Percentiles rank a stretch among this genome's conserved stretches.
Conservation (phyloP, 2,797 vertebrate genomes). For the Chiloscyllium punctatum region DNA sequence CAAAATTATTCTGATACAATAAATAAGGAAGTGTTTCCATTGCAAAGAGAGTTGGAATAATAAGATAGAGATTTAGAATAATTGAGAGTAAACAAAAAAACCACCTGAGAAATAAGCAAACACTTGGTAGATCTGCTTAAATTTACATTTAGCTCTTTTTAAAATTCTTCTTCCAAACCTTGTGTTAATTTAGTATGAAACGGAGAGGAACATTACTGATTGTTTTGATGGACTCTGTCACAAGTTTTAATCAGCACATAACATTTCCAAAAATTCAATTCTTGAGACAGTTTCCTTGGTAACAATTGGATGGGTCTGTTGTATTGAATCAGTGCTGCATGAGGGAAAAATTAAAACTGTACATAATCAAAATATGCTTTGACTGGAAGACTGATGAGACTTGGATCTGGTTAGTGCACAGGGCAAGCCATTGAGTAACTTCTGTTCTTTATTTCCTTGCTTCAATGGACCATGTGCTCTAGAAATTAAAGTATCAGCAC, state of each 20-base stretch:
- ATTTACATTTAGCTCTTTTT: neutral
- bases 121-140: neutral
- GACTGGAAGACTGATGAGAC: neutral
- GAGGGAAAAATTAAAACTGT: neutral
- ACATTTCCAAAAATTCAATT: neutral
- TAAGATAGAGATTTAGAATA: neutral
- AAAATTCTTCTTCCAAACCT: neutral
- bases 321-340: neutral
- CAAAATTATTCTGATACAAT: neutral
- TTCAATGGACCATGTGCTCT: neutral
- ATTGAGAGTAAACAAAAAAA: neutral
- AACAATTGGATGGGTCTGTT: neutral
- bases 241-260: neutral
- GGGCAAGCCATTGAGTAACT: neutral
- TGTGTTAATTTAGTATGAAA: neutral
- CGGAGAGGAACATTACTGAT: neutral
- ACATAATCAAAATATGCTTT: neutral
- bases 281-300: neutral
- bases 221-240: neutral
- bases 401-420: neutral
- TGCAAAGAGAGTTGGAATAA: neutral
- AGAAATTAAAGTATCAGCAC: neutral
- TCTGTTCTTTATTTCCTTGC: neutral
- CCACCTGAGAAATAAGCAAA: too few species aligned
- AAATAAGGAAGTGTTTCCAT: neutral